These are phyloP conservation scores for Dasyurus viverrinus DNA, from an alignment of 2,113 vertebrate species.

Conservation along the genomic window DNA sequence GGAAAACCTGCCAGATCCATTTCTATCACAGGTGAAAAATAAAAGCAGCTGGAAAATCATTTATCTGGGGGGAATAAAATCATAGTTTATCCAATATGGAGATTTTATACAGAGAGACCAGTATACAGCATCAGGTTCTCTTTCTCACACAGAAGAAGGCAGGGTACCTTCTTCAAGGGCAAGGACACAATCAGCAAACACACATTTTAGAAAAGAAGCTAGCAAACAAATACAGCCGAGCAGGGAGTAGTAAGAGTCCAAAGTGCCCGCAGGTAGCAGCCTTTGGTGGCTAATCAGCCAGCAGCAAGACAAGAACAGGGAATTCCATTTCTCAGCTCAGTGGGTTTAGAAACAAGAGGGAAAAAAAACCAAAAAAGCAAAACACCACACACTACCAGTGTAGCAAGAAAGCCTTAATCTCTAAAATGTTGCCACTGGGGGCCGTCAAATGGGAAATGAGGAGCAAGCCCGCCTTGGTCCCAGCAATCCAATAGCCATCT, in stretches of 20 bases:
- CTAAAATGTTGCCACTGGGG: not conserved
- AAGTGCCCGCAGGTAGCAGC: constrained; percentile 14
- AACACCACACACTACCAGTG: not conserved
- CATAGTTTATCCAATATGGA: constrained; percentile 40
- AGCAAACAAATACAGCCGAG: not conserved
- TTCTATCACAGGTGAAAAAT: constrained; percentile 46
- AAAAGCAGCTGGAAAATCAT: constrained; percentile 15
- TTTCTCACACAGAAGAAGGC: not conserved
- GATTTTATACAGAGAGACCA: constrained; percentile 34
- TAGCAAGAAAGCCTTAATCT: constrained; percentile 44
- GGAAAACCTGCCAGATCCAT: constrained; percentile 19
- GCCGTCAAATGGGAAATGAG: constrained; percentile 25
- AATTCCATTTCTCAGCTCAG: constrained; percentile 41
- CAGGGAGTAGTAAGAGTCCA: not conserved
- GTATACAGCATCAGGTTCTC: not conserved
- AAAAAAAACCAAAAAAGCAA: not conserved
- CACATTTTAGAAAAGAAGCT: not conserved
- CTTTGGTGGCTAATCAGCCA: not conserved
- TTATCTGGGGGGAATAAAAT: not conserved
- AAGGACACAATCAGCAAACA: not conserved
- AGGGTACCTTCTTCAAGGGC: not conserved
- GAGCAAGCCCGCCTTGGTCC: not conserved
- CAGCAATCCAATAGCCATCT: constrained; percentile 51
- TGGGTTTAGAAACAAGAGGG: not conserved
- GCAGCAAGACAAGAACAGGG: constrained; percentile 20